phyloP scores from a whole-genome alignment of 2,888 invertebrate species.

The Ectobius pallidus region DNA sequence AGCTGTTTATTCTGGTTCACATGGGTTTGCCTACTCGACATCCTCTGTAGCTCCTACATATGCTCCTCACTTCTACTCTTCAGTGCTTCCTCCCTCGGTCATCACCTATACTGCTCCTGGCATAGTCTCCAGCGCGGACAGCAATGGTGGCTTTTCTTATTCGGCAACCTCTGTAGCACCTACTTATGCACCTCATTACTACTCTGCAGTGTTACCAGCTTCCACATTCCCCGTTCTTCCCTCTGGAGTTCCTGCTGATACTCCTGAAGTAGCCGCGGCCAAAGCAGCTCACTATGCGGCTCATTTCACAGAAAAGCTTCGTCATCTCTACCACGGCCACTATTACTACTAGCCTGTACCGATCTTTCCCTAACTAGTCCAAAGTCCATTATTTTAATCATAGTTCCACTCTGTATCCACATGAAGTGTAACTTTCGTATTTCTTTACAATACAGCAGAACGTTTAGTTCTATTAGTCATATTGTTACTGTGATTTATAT shows the following conservation, averaged over 20 bases:
- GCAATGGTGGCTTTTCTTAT: not conserved
- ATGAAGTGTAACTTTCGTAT: too few relatives aligned
- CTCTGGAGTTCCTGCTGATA: conserved; percentile 37
- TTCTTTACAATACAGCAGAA: too few relatives aligned
- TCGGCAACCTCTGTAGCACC: not conserved
- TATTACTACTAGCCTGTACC: conserved; percentile 29
- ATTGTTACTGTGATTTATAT: too few relatives aligned
- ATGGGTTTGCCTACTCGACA: too few relatives aligned
- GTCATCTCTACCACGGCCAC: conserved; percentile 45
- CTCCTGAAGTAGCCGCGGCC: conserved; percentile 33
- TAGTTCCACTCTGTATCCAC: too few relatives aligned
- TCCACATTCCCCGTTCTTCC: conserved; percentile 29
- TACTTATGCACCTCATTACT: not conserved
- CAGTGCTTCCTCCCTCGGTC: conserved; percentile 47
- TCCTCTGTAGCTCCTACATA: too few relatives aligned
- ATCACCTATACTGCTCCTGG: conserved; percentile 44
- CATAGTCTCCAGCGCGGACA: conserved; percentile 14
- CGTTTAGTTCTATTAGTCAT: too few relatives aligned
- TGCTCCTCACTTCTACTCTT: too few relatives aligned
- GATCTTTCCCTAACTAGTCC: conserved; percentile 54
- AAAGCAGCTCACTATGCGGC: conserved; percentile 44
- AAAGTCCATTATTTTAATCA: too few relatives aligned
- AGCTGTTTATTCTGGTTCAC: not conserved
- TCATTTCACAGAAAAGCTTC: conserved; percentile 32
- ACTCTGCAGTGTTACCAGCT: not conserved